phyloP scores from a whole-genome alignment of 2,797 vertebrate species.

The Naso thynnoides region DNA sequence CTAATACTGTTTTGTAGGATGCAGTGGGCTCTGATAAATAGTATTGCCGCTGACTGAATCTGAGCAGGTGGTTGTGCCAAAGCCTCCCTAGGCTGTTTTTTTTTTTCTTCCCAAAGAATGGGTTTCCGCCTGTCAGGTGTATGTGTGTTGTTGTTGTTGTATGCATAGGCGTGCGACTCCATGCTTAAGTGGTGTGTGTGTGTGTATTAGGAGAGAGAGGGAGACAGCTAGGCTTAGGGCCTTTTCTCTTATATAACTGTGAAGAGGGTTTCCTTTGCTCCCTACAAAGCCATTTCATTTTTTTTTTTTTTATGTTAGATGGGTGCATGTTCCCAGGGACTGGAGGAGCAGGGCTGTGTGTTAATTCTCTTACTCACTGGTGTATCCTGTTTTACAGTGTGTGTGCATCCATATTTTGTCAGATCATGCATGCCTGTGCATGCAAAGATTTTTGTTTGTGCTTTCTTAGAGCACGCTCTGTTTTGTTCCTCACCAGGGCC shows the following conservation, averaged over 20 bases:
- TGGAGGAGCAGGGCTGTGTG: constrained; percentile 41
- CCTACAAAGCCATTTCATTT: constrained; percentile 62
- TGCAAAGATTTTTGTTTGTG: constrained; percentile 43
- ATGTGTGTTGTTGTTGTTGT: constrained; percentile 35
- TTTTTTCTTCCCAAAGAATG: constrained; percentile 59
- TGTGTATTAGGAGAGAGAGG: constrained; percentile 26
- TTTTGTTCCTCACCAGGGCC: constrained; percentile 35
- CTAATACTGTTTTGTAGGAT: constrained; percentile 57
- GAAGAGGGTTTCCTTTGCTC: constrained; percentile 69
- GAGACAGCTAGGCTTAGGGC: constrained; percentile 61
- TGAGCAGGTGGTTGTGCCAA: constrained; percentile 70
- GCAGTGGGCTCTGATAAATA: constrained; percentile 55
- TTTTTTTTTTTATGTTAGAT: constrained; percentile 64
- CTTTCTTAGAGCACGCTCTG: constrained; percentile 33
- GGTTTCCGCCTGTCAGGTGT: constrained; percentile 61
- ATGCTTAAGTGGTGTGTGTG: constrained; percentile 46
- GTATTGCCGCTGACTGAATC: constrained; percentile 51
- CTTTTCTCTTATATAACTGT: constrained; percentile 75
- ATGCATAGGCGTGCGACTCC: constrained; percentile 43
- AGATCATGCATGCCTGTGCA: constrained; percentile 49
- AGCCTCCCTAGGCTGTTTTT: constrained; percentile 57
- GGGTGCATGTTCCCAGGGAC: constrained; percentile 56
- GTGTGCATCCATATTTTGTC: constrained; percentile 35
- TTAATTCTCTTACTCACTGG: constrained; percentile 62
- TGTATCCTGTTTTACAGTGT: constrained; percentile 67